Evolutionary conservation across 2,888 invertebrate genomes (phyloP), one percentile per base, ranked within the genome.

Genomic region (Drosophila borborema): DNA sequence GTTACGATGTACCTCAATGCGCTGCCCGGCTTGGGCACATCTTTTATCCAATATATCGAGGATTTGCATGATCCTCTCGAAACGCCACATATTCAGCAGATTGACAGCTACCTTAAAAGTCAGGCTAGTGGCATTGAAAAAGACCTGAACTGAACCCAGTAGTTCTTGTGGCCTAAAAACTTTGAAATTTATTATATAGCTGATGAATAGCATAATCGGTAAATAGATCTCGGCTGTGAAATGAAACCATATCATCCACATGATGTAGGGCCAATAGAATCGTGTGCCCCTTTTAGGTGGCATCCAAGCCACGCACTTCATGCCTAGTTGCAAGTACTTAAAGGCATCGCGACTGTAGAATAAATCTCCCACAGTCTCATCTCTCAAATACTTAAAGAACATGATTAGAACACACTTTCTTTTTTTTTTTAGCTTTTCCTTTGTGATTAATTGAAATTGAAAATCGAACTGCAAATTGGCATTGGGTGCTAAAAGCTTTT

Each of bases 261-360:
- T 5, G 16, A 48, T 28, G 10, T 80, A 43, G 20, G 40, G 41
- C n/a, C 49, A 31, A 41, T 53, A 59, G 28, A 3, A 49, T 10
- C 20, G 10, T 43, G 4, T 8, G 14, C 16, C 18, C 18, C 28
- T 36, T 3, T 8, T 2, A 5, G 53, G 49, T 3, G 66, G 28
- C n/a, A 49, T 2, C 77, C 73, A 82, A 1, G 80, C 74, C 1
- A 77, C 14, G 4, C 10, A 38, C 14, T 43, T 56, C 69, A 82
- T 73, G 9, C 54, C 67, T 0, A 46, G 18, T 14, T 74, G 56
- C 23, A 80, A 49, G n/a, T 74, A 82, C 18, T 61, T 64, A 20
- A 68, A 77, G 0, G 56, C 41, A 45, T 74, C 67, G 3, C 71
- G 67, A 0, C 71, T 72, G 0, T 28, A 3, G 1, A 76, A 55